phyloP scores from a whole-genome alignment of 2,113 vertebrate genomes.

The Myrmecobius fasciatus region DNA sequence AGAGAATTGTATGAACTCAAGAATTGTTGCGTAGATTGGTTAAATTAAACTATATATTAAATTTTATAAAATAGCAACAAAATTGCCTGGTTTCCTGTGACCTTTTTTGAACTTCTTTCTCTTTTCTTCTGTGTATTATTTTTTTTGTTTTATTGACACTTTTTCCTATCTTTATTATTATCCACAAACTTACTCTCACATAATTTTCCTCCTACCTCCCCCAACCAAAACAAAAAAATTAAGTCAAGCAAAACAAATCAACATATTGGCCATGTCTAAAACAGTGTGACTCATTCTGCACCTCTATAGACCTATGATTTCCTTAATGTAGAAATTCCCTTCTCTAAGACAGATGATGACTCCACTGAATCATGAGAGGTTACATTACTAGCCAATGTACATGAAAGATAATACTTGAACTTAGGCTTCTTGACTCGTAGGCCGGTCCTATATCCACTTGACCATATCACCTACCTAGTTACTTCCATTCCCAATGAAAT shows the following conservation, averaged over 20 bases:
- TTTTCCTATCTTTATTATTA: background rate
- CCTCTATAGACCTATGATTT: background rate
- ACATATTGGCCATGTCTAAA: background rate
- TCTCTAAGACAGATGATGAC: background rate
- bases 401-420: background rate
- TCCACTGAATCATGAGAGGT: background rate
- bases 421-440: background rate
- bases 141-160: background rate
- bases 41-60: background rate
- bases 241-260: background rate
- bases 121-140: background rate
- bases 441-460: background rate
- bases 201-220: background rate
- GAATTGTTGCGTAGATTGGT: background rate
- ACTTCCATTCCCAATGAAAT: background rate
- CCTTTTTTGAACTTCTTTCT: background rate
- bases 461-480: background rate
- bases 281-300: background rate
- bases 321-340: background rate
- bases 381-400: background rate
- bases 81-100: background rate
- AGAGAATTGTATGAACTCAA: background rate
- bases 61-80: background rate
- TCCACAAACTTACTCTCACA: background rate
- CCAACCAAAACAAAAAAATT: background rate